phyloP scores from a whole-genome alignment of 1,140 invertebrate species.

The Pachypeltis micranthus region DNA sequence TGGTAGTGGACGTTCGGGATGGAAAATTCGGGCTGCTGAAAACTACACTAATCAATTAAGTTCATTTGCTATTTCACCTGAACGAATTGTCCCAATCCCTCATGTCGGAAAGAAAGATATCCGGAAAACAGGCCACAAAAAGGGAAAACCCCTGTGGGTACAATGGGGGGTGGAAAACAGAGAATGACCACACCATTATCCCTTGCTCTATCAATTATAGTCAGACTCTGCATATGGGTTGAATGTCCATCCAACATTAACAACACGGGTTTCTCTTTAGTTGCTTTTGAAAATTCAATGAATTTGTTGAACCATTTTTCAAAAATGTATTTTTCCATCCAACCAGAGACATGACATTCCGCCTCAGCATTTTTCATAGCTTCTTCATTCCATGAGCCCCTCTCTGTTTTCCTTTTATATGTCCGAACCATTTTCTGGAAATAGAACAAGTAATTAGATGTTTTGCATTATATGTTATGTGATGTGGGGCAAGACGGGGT shows the following conservation, averaged over 20 bases:
- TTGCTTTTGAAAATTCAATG: conserved; percentile 24
- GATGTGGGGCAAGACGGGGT: too few relatives aligned
- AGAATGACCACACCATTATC: conserved; percentile 29
- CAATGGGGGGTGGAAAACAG: conserved; percentile 30
- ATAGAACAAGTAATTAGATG: too few relatives aligned
- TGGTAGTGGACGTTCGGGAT: too few relatives aligned
- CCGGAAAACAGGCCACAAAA: background rate
- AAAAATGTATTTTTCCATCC: conserved; percentile 31
- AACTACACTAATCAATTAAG: background rate
- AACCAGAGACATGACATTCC: conserved; percentile 30
- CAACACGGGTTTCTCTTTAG: conserved; percentile 31
- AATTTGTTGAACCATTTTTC: conserved; percentile 24
- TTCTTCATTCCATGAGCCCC: background rate
- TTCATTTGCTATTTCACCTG: background rate
- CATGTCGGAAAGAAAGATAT: background rate
- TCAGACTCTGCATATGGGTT: conserved; percentile 31
- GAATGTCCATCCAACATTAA: conserved; percentile 34
- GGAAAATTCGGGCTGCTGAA: background rate
- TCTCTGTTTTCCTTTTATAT: background rate
- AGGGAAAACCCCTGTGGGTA: background rate
- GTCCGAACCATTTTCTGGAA: background rate
- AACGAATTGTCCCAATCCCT: background rate
- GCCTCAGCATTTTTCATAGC: conserved; percentile 20
- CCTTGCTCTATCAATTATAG: conserved; percentile 26
- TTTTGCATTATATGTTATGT: too few relatives aligned